Percentiles rank a stretch among this genome's conserved stretches.
Evolutionary conservation across 2,888 invertebrate species (phyloP).

Genomic region (Netelia melanura): DNA sequence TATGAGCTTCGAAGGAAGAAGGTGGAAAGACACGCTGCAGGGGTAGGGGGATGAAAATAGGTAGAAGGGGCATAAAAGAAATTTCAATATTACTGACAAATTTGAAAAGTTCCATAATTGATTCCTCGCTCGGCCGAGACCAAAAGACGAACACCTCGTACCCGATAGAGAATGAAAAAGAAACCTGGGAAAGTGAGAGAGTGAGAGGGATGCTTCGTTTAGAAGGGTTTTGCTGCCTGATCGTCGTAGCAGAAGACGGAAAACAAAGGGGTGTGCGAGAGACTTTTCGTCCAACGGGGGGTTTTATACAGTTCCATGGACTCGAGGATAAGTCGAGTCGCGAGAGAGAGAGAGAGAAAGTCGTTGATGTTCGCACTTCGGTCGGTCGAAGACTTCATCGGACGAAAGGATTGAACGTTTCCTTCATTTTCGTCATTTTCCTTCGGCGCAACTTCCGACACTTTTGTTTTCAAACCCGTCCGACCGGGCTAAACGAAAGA

Average conservation of each 20-base stretch:
- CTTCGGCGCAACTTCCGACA: constrained; percentile 40
- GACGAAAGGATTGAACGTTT: constrained; percentile 80
- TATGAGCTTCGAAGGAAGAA: constrained; percentile 78
- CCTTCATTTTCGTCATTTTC: constrained; percentile 70
- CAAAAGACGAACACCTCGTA: constrained; percentile 30
- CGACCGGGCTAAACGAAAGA: not conserved
- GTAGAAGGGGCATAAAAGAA: constrained; percentile 80
- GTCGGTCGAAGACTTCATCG: constrained; percentile 75
- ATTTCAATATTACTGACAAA: constrained; percentile 85
- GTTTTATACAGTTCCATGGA: constrained; percentile 17
- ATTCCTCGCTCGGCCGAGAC: constrained; percentile 77
- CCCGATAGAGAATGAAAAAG: constrained; percentile 48
- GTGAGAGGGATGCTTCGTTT: constrained; percentile 33
- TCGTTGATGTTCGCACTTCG: constrained; percentile 72
- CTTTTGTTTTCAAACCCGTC: constrained; percentile 59
- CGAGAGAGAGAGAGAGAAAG: constrained; percentile 77
- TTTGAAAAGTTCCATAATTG: constrained; percentile 85
- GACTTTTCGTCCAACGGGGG: constrained; percentile 54
- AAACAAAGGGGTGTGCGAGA: constrained; percentile 73
- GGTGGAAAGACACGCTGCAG: constrained; percentile 13
- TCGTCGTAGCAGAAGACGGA: constrained; percentile 62
- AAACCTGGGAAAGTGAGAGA: constrained; percentile 61
- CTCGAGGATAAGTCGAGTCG: constrained; percentile 55
- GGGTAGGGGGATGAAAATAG: constrained; percentile 26
- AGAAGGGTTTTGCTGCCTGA: constrained; percentile 66